Evolutionary conservation across 1,140 invertebrate species (phyloP), one percentile per base, ranked within the genome.

Genomic region (Hypsibius dujardini): DNA sequence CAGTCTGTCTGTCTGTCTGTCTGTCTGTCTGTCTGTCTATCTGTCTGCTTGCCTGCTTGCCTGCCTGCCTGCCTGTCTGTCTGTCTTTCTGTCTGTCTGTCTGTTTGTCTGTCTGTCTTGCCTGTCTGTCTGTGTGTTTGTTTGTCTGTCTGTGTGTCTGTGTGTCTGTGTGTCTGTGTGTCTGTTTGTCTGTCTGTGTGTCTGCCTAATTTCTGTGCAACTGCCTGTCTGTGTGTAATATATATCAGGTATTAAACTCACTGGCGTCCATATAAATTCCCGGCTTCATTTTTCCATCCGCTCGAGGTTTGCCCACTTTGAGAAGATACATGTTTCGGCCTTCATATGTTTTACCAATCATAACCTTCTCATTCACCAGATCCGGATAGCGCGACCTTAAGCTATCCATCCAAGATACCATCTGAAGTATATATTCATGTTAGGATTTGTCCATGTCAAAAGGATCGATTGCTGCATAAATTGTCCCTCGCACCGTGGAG

Each of bases 341-440:
- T 80, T 90, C 86, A 70, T 84, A 82, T 40, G 88, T 90, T 73
- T 84, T 83, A 2, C 90, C 90, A 70, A 91, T 89, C 0, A 82
- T 85, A 28, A 28, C 28, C 71, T 85, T 81, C 0, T 88, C 79
- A 45, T 84, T 86, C 84, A 47, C 88, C 77, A 59, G 83, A 45
- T 75, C 80, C 0, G 88, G 86, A 79, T 89, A 90, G 0, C 84
- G 87, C 73, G 82, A 79, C 1, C 85, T 84, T 73, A 91, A 78
- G 76, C 62, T 15, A 15, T 67, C 12, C 62, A 67, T 42, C 3
- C 12, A 67, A 7, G 62, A 12, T 45, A 15, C 62, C 12, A 67
- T 67, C 62, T 67, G 45, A 67, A 67, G 62, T 67, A 42, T 12
- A 45, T 0, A 15, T 42, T 56, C 7, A 56, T 56, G 7, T 56